These are phyloP conservation scores for Cassiopea xamachana DNA, from an alignment of 30 jellyfish, hydroid and myxozoan genomes.

Conservation along the genomic window DNA sequence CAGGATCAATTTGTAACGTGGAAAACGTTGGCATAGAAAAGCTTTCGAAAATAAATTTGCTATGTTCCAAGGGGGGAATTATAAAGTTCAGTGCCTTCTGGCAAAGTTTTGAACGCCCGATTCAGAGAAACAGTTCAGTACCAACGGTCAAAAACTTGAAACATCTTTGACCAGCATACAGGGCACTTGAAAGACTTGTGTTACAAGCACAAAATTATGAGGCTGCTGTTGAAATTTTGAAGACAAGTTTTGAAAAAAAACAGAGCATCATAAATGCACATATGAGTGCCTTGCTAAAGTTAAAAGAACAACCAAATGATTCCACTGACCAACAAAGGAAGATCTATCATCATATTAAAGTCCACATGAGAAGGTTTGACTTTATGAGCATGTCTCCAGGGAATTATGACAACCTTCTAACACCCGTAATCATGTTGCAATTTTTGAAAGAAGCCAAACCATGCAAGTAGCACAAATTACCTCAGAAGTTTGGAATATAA, in stretches of 20 bases:
- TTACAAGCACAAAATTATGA: not conserved
- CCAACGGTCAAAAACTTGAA: not conserved
- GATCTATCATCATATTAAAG: slow-evolving; percentile 2
- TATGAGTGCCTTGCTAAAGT: not conserved
- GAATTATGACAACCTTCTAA: slow-evolving; percentile 32
- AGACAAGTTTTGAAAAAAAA: not conserved
- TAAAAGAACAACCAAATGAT: not conserved
- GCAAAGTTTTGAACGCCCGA: not conserved
- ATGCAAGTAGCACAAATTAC: slow-evolving; percentile 43
- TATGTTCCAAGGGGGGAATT: not conserved
- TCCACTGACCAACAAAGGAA: not conserved
- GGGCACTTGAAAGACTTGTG: not conserved
- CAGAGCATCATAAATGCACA: slow-evolving; percentile 1
- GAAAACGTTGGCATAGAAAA: not conserved
- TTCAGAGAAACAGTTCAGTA: not conserved
- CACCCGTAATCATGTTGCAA: slow-evolving; percentile 27
- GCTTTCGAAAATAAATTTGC: not conserved
- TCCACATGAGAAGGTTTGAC: slow-evolving; percentile 34
- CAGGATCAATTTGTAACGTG: not conserved
- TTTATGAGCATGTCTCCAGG: slow-evolving; percentile 44
- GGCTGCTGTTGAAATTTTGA: not conserved
- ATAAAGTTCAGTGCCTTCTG: not conserved
- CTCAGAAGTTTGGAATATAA: slow-evolving; percentile 33
- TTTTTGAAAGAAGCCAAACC: slow-evolving; percentile 29
- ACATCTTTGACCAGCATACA: not conserved